phyloP scores from a whole-genome alignment of 2,797 vertebrate genomes.

The Lutjanus campechanus region DNA sequence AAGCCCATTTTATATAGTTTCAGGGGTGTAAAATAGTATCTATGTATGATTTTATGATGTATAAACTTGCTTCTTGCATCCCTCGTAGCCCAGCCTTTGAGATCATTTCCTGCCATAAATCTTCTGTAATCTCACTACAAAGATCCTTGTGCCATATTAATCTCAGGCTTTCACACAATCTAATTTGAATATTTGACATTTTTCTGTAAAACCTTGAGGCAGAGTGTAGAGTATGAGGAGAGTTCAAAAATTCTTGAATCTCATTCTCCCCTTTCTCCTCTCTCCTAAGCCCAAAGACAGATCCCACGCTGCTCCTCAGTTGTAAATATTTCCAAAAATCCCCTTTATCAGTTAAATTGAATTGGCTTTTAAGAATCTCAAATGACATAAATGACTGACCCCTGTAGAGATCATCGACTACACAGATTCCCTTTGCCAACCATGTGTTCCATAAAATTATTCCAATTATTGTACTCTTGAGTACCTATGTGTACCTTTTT shows the following conservation, averaged over 20 bases:
- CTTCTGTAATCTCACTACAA: background rate
- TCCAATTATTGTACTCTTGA: background rate
- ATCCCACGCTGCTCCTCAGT: background rate
- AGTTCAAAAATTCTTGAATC: slow-evolving; percentile 5
- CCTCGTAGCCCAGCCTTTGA: background rate
- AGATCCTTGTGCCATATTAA: background rate
- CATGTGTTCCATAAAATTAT: background rate
- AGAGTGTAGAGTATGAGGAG: background rate
- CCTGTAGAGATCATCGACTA: background rate
- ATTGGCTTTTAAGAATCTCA: background rate
- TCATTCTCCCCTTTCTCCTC: background rate
- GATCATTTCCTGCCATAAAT: background rate
- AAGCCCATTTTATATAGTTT: background rate
- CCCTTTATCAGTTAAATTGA: background rate
- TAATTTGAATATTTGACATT: background rate
- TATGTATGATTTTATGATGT: background rate
- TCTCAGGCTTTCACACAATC: background rate
- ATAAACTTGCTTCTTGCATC: background rate
- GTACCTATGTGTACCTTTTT: no score
- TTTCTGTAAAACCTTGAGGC: background rate
- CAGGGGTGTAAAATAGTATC: background rate
- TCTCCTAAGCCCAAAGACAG: background rate
- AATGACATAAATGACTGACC: background rate
- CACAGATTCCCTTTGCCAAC: background rate
- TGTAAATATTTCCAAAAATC: slow-evolving; percentile 14